Evolutionary conservation across 1,140 invertebrate genomes (phyloP).

Genomic region (Caenorhabditis latens): DNA sequence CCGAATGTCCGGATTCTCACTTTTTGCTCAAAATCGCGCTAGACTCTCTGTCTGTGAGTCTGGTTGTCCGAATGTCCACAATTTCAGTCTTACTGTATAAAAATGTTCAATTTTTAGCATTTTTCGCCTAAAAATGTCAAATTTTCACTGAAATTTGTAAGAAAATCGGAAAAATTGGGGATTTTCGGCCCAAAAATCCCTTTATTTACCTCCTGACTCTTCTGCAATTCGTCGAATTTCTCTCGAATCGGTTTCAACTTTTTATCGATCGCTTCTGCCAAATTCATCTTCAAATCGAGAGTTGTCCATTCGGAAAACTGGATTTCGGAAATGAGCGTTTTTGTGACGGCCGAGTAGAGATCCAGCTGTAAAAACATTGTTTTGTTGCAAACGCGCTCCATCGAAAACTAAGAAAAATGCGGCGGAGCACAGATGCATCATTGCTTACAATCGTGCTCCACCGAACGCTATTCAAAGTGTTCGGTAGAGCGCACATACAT

Average conservation of each 20-base stretch:
- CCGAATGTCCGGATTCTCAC: no score
- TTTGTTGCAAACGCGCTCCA: neutral
- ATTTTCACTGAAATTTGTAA: constrained; percentile 44
- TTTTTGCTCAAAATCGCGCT: no score
- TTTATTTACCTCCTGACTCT: neutral
- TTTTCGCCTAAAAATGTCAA: constrained; percentile 35
- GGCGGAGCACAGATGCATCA: neutral
- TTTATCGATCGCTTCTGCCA: constrained; percentile 63
- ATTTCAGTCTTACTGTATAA: neutral
- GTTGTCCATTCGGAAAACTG: constrained; percentile 11
- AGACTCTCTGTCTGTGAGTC: no score
- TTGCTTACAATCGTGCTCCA: neutral
- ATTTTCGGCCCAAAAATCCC: constrained; percentile 31
- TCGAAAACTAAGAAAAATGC: neutral
- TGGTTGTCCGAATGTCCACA: no score
- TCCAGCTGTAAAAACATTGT: constrained; percentile 43
- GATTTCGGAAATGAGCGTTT: neutral
- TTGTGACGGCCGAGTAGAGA: constrained; percentile 61
- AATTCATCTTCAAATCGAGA: constrained; percentile 58
- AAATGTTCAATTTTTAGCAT: neutral
- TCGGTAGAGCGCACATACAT: neutral
- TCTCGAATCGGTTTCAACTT: constrained; percentile 53
- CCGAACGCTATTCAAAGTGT: neutral
- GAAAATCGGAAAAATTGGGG: no score
- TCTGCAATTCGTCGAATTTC: constrained; percentile 50